Evolutionary conservation across 35 echinoderm and acorn worm species (phyloP).

Genomic region (Hemicentrotus pulcherrimus): DNA sequence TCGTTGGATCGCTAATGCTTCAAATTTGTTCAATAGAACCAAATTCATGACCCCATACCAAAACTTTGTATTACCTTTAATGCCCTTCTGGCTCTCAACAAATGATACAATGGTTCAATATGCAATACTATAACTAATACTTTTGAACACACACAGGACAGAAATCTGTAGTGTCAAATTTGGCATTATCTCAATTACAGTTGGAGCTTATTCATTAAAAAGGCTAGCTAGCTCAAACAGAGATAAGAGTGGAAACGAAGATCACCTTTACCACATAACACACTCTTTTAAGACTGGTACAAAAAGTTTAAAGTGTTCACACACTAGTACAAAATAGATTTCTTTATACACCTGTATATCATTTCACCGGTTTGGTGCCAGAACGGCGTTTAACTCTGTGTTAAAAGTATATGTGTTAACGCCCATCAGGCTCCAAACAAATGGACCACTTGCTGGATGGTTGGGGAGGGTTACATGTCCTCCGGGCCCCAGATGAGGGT

Average conservation of each 20-base stretch:
- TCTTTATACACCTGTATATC: neutral
- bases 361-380: no score
- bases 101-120: no score
- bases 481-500: slow-evolving; percentile 72
- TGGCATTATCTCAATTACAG: neutral
- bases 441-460: neutral
- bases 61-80: no score
- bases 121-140: no score
- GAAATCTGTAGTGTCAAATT: neutral
- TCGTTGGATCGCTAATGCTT: no score
- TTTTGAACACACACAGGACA: neutral
- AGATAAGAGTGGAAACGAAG: no score
- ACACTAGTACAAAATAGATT: neutral
- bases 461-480: neutral
- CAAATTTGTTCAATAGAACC: no score
- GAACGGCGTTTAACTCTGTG: no score
- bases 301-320: neutral
- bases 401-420: no score
- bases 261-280: neutral
- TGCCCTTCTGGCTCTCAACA: no score
- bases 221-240: neutral
- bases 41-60: no score
- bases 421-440: no score
- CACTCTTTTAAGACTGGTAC: neutral
- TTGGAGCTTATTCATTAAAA: neutral